phyloP scores from a whole-genome alignment of 2,888 invertebrate genomes.

The Dione vanillae region DNA sequence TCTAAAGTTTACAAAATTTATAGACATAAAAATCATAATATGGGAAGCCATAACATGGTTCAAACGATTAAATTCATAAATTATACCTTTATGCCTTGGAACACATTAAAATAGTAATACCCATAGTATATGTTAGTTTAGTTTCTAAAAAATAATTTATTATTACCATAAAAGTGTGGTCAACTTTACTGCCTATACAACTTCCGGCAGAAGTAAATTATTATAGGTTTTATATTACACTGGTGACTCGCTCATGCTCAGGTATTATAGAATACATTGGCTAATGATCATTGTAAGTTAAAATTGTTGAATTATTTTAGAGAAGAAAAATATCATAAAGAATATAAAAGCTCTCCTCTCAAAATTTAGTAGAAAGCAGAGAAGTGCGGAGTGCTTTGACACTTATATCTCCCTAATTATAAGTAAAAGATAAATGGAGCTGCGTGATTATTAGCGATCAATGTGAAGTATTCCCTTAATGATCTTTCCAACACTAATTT shows the following conservation, averaged over 20 bases:
- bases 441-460: no score
- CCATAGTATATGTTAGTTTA: slow-evolving; percentile 10
- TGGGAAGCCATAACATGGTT: neutral
- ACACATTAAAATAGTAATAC: slow-evolving; percentile 23
- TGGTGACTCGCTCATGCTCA: neutral
- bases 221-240: slow-evolving; percentile 21
- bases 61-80: slow-evolving; percentile 21
- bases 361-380: no score
- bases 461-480: no score
- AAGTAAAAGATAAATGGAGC: no score
- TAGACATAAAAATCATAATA: slow-evolving; percentile 21
- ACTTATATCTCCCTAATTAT: no score
- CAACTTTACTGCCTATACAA: slow-evolving; percentile 29
- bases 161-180: slow-evolving; percentile 33
- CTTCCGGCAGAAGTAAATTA: slow-evolving; percentile 33
- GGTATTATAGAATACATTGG: neutral
- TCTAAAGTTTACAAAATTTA: slow-evolving; percentile 14
- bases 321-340: no score
- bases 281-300: neutral
- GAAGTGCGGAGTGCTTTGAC: no score
- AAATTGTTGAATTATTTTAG: neutral
- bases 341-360: no score
- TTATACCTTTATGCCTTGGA: slow-evolving; percentile 22
- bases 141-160: slow-evolving; percentile 27
- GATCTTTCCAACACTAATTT: no score